Base-by-base conservation (phyloP, 30 jellyfish, hydroid and myxozoan genomes). In the Cassiopea xamachana region DNA sequence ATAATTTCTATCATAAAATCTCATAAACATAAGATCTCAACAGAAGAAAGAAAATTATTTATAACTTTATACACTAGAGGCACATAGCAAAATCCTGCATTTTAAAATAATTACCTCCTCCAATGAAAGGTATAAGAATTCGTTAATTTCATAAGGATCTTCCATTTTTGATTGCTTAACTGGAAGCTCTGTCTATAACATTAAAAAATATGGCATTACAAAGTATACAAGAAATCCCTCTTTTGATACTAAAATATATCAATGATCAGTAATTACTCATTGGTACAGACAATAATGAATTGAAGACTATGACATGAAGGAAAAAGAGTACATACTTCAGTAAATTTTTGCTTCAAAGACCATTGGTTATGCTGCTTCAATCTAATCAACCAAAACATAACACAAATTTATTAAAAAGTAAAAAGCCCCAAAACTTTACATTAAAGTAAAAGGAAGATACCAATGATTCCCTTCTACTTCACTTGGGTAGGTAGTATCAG, bases 121-220 rank as follows among this genome's bases (percentile, higher is more conserved):
- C 48, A 89, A 90, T 14, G 98, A 69, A 10, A 93, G 73, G 70
- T 83, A 93, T 86, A 93, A 81, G 81, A 73, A 89, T 89, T 93
- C 98, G 16, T 75, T 79, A 50, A 81, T 46, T 73, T 80, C 77
- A 60, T 86, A 70, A 17, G 81, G 91, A 68, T 92, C 96, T 46
- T 86, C 93, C 55, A 93, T 84, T 73, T 80, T 83, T 45, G 60
- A 49, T 27, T 68, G 87, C 73, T 87, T 87, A 15, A 18, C 45
- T 17, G 87, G 87, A 17, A 75, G 71, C 5, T 86, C 83, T 2
- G 78, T 86, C 93, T 86, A 13, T 2, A 14, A 69, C 46, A 15
- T 73, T 16, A 10, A 61, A 61, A 18, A 39, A 8, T 8, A 78
- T 8, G 9, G 48, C 79, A 55, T 44, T 13, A 10, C 69, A 49